Base-by-base conservation (phyloP, 2,113 vertebrate species). In the Hymenochirus boettgeri region DNA sequence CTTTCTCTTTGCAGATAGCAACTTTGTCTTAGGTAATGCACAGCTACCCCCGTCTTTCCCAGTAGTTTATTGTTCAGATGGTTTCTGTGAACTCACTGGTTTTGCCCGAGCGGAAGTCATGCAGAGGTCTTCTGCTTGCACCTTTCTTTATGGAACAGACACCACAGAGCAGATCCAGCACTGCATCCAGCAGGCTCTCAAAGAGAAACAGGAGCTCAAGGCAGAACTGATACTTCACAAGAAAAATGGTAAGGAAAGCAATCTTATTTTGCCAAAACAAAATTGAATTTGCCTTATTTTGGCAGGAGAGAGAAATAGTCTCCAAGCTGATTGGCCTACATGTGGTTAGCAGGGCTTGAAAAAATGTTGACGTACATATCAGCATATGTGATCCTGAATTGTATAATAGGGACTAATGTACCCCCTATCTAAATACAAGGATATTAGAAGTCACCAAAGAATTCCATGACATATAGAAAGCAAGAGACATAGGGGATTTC, bases 11-110 rank as follows among this genome's bases (percentile, higher is more conserved):
- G 72, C 81, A 85, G 85, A 86, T 69, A 86, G 85, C 69, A 86
- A 86, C 75, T 86, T 86, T 71, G 85, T 86, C 27, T 77, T 86
- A 76, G 85, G 85, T 60, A 86, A 85, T 1, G 85, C 85, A 73
- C 85, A 86, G 74, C 82, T 85, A 57, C 71, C 78, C 1, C 77
- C 74, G 27, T 72, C 79, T 58, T 86, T 80, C 73, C 85, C 85
- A 3, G 80, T 86, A 69, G 83, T 86, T 54, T 86, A 86, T 71
- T 86, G 85, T 71, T 86, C 85, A 11, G 85, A 86, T 71, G 85
- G 85, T 74, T 86, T 86, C 79, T 86, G 85, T 13, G 82, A 83
- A 62, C 79, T 86, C 70, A 86, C 85, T 15, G 85, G 85, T 23
- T 86, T 84, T 73, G 81, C 83, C 65, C 79, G 83, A 65, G 85